A percentile compares a stretch with the other conserved stretches of the same genome.
These are phyloP conservation scores for Dione vanillae DNA, from an alignment of 2,888 invertebrate species.

Conservation along the genomic window DNA sequence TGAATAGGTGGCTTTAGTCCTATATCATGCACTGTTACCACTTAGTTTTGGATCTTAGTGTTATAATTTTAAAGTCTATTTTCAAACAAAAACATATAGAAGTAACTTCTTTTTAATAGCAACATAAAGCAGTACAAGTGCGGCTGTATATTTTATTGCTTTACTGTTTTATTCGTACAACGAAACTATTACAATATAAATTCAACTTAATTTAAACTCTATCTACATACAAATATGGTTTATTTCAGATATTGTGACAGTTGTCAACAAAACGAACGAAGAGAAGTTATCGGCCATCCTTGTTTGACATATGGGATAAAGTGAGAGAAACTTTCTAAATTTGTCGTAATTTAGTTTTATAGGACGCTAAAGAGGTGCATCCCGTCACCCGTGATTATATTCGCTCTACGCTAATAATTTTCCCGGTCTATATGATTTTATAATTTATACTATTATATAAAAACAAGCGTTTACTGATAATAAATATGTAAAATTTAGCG, in stretches of 20 bases:
- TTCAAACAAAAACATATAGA: background rate
- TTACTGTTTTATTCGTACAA: conserved; percentile 47
- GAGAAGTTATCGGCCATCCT: conserved; percentile 37
- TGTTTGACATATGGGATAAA: conserved; percentile 29
- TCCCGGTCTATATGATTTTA: background rate
- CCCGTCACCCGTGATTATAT: conserved; percentile 36
- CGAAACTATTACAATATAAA: conserved; percentile 31
- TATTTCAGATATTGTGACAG: background rate
- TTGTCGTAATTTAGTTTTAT: conserved; percentile 41
- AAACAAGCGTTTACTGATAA: no score
- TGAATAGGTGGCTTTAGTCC: conserved; percentile 14
- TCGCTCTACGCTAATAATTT: conserved; percentile 3
- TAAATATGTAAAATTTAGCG: no score
- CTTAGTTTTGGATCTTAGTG: background rate
- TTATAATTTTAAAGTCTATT: conserved; percentile 19
- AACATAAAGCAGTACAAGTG: conserved; percentile 45
- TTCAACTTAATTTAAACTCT: conserved; percentile 13
- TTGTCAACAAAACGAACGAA: conserved; percentile 35
- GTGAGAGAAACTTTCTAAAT: conserved; percentile 42
- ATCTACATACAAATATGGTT: background rate
- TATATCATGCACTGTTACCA: background rate
- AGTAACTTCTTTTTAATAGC: background rate
- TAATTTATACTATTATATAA: no score
- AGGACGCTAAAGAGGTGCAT: conserved; percentile 42
- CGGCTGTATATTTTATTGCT: conserved; percentile 54